Base-by-base conservation (phyloP, 2,797 vertebrate species). In the Austrolebias charrua region DNA sequence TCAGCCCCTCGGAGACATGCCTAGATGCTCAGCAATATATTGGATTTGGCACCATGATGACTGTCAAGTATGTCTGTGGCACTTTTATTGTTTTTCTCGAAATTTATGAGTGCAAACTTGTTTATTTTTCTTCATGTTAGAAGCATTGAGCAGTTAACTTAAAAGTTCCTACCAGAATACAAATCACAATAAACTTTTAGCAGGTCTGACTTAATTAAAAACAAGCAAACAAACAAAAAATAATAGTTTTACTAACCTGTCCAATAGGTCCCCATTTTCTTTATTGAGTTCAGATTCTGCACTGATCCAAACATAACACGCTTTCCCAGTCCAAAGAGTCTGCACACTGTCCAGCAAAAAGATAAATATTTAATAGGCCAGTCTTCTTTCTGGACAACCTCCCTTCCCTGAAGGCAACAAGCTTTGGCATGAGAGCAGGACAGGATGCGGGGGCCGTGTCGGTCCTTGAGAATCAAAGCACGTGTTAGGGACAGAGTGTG, bases 301-400 rank as follows among this genome's bases (percentile, higher is more conserved):
- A 60, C 62, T 74, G 60, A 84, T 82, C 70, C 68, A 79, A 80
- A 85, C 78, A 75, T 74, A 77, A 85, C 67, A 54, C 66, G 62
- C 73, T 80, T 82, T 71, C 80, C 79, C 68, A 74, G 60, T 82
- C 76, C 71, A 76, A 60, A 78, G 67, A 82, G 76, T 76, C 71
- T 75, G 76, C 58, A 55, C 71, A 53, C 40, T 69, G 67, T 78
- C 71, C 71, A 75, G 69, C 71, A 86, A 89, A 91, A 67, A 84
- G 80, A 90, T 92, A 85, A 86, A 85, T 89, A 86, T 90, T 89
- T 88, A 83, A 90, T 89, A 69, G 60, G 64, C 82, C 60, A 76
- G 63, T 73, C 72, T 68, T 80, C 80, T 81, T 70, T 73, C 71
- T 73, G 77, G 10, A n/a, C 60, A 44, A 43, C 42, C 46, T 20